Evolutionary conservation across 2,797 vertebrate genomes (phyloP).

Genomic region (Sarcophilus harrisii): DNA sequence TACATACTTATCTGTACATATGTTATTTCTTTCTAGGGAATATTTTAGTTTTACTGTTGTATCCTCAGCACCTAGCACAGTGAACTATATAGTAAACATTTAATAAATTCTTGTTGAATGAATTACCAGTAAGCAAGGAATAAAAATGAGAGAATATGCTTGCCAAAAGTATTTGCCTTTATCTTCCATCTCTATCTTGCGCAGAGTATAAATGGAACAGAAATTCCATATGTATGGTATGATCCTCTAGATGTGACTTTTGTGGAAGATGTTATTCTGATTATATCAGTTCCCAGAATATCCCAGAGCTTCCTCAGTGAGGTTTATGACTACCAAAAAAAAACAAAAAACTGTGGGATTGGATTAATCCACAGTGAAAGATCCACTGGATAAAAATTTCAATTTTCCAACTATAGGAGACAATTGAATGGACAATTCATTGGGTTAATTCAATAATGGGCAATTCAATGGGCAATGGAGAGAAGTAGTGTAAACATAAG

Average conservation of each 20-base stretch:
- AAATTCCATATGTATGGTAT: neutral
- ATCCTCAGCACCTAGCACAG: neutral
- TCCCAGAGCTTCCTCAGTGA: neutral
- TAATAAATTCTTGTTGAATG: neutral
- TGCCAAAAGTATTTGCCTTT: neutral
- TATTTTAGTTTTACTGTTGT: neutral
- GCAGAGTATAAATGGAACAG: constrained; percentile 1
- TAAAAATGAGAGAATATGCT: neutral
- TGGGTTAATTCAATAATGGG: neutral
- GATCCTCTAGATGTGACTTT: neutral
- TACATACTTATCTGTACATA: neutral
- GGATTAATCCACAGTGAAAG: neutral
- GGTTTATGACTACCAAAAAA: neutral
- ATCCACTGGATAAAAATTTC: neutral
- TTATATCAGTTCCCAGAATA: neutral
- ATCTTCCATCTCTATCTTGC: neutral
- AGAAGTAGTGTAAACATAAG: neutral
- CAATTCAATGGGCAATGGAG: neutral
- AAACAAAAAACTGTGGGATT: neutral
- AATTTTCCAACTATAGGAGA: neutral
- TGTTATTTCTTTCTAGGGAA: neutral
- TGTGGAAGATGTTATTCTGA: neutral
- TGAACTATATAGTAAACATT: neutral
- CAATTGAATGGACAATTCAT: neutral
- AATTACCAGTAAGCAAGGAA: neutral